Conservation (phyloP, 92 coral and sea anemone species). For the Metridium senile region DNA sequence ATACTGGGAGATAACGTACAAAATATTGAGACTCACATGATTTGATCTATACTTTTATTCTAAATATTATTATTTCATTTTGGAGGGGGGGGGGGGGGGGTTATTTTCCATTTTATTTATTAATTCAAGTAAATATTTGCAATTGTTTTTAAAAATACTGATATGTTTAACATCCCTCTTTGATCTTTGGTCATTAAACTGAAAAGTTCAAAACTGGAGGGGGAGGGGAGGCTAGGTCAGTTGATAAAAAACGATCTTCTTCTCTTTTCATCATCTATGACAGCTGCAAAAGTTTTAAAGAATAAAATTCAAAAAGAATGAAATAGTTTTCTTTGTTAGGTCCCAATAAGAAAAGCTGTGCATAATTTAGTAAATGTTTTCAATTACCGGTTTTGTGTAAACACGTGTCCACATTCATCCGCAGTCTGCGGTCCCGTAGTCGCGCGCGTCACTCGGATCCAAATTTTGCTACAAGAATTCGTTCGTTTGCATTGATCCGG, state of each 20-base stretch:
- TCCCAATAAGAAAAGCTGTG: slow-evolving; percentile 8
- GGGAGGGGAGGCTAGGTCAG: neutral
- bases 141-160: too few relatives aligned
- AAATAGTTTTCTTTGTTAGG: neutral
- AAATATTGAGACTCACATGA: too few relatives aligned
- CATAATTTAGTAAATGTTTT: neutral
- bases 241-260: too few relatives aligned
- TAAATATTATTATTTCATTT: too few relatives aligned
- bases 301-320: neutral
- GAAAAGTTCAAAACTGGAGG: neutral
- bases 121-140: too few relatives aligned
- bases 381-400: slow-evolving; percentile 9
- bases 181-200: neutral
- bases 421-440: slow-evolving; percentile 27
- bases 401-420: slow-evolving; percentile 1
- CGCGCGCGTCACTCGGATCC: slow-evolving; percentile 29
- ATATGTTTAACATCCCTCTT: too few relatives aligned
- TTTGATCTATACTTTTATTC: too few relatives aligned
- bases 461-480: neutral
- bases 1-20: too few relatives aligned
- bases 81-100: too few relatives aligned
- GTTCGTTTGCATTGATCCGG: neutral
- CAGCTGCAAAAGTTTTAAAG: neutral
- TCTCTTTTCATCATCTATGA: neutral
- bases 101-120: too few relatives aligned